Conservation (phyloP, 2,113 vertebrate genomes). For the Melanerpes formicivorus region DNA sequence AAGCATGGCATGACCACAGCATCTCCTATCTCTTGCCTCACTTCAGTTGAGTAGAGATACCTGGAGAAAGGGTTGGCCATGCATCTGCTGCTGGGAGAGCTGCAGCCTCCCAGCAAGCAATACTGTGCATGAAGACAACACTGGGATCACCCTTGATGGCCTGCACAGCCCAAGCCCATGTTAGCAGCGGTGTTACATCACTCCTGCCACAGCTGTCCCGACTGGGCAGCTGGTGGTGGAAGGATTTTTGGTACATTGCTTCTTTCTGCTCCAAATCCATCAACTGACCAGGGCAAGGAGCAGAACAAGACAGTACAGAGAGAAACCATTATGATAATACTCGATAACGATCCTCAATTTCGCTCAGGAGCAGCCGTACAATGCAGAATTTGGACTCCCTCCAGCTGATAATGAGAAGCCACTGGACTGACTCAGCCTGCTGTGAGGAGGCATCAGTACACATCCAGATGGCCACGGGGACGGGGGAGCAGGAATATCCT, state of each 20-base stretch:
- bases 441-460: constrained; percentile 51
- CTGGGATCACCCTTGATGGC: neutral
- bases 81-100: accelerated
- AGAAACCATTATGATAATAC: constrained; percentile 25
- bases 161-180: neutral
- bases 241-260: neutral
- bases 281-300: constrained; percentile 10
- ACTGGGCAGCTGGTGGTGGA: neutral
- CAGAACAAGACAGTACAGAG: constrained; percentile 14
- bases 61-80: neutral
- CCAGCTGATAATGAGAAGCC: constrained; percentile 68
- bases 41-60: neutral
- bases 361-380: constrained; percentile 10
- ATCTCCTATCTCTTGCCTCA: neutral
- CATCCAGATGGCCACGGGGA: constrained; percentile 63
- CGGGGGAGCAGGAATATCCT: constrained; percentile 34
- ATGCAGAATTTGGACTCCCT: constrained; percentile 42
- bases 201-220: neutral
- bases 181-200: accelerated
- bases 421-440: constrained; percentile 68
- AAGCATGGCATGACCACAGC: neutral
- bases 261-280: constrained; percentile 3
- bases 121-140: accelerated
- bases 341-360: constrained; percentile 50
- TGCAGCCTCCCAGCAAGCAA: neutral